Conservation (phyloP, 2,888 invertebrate species). For the Zelleria hepariella region DNA sequence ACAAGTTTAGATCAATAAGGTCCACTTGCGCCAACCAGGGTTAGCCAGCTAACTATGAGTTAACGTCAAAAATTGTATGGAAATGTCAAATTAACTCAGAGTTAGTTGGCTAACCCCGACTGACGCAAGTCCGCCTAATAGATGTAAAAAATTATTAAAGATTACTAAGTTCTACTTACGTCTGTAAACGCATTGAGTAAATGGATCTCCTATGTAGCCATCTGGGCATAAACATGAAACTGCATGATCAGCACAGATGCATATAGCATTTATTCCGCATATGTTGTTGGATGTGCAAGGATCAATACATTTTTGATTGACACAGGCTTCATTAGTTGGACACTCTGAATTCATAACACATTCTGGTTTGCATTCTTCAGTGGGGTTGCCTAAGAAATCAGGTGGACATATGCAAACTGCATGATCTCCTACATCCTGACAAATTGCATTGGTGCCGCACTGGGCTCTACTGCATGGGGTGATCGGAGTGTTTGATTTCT, state of each 20-base stretch:
- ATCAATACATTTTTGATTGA: slow-evolving; percentile 80
- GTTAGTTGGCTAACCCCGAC: too few species aligned
- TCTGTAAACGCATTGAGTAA: slow-evolving; percentile 78
- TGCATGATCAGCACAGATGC: slow-evolving; percentile 84
- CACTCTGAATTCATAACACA: slow-evolving; percentile 89
- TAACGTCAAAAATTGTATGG: too few species aligned
- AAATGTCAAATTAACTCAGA: too few species aligned
- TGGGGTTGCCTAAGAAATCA: slow-evolving; percentile 85
- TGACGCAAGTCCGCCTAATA: too few species aligned
- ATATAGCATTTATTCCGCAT: slow-evolving; percentile 86
- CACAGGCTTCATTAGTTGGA: slow-evolving; percentile 79
- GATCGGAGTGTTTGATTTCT: slow-evolving; percentile 38
- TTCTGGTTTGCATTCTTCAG: slow-evolving; percentile 82
- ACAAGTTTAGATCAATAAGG: too few species aligned
- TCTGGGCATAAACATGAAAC: slow-evolving; percentile 85
- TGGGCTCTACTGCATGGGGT: slow-evolving; percentile 82
- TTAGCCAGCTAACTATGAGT: too few species aligned
- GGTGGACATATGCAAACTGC: slow-evolving; percentile 84
- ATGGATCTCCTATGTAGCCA: slow-evolving; percentile 85
- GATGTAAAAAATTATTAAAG: too few species aligned
- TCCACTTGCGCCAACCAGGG: too few species aligned
- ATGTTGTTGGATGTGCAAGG: slow-evolving; percentile 78
- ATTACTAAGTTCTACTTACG: slow-evolving; percentile 47
- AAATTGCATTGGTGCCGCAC: slow-evolving; percentile 85
- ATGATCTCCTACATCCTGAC: slow-evolving; percentile 77